These are phyloP conservation scores for Corbicula japonica DNA, from an alignment of 2,888 invertebrate species.

Conservation along the genomic window DNA sequence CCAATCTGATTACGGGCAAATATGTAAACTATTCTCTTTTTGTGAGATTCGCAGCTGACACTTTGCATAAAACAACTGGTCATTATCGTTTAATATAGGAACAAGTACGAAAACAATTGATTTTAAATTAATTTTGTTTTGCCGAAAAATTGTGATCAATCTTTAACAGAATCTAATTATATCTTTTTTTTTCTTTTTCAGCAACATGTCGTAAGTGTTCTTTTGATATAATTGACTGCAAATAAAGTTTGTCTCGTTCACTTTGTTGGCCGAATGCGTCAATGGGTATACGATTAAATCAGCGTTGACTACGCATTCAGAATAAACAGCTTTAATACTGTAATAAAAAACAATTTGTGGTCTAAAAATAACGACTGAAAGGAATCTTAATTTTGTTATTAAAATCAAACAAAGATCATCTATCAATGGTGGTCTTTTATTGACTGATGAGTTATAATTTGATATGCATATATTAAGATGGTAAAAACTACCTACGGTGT, in stretches of 20 bases:
- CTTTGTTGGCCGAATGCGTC: neutral
- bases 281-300: neutral
- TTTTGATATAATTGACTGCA: neutral
- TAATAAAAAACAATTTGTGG: neutral
- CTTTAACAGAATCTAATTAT: neutral
- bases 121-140: neutral
- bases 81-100: no score
- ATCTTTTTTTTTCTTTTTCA: constrained; percentile 26
- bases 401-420: no score
- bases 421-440: no score
- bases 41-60: no score
- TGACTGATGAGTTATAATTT: no score
- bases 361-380: constrained; percentile 4
- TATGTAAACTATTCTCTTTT: no score
- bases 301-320: neutral
- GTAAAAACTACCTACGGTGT: no score
- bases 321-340: neutral
- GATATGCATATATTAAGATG: no score
- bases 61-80: no score
- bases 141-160: neutral
- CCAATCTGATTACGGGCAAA: no score
- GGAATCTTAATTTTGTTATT: no score
- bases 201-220: constrained; percentile 53
- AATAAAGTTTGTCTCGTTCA: neutral
- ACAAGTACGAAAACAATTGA: neutral